A percentile compares a stretch with the other conserved stretches of the same genome.
These are phyloP conservation scores for Prochilodus magdalenae DNA, from an alignment of 2,113 vertebrate species.

Conservation along the genomic window DNA sequence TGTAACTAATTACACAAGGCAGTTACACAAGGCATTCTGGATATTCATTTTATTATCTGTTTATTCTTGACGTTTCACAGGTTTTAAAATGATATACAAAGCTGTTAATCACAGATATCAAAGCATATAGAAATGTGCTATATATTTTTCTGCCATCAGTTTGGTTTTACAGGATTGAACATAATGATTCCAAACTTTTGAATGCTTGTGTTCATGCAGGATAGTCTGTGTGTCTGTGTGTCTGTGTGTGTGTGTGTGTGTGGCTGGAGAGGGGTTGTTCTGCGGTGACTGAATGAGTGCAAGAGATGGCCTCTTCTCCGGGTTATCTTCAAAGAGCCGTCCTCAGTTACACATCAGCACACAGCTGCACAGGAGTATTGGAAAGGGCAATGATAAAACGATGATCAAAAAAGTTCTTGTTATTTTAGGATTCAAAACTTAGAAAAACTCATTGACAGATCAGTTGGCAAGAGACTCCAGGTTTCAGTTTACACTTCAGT, in stretches of 20 bases:
- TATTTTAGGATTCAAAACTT: background rate
- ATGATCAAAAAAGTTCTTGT: background rate
- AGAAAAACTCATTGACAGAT: background rate
- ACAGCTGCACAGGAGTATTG: background rate
- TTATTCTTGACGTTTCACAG: too few relatives aligned
- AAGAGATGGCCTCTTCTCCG: constrained; percentile 27
- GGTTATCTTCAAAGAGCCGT: constrained; percentile 36
- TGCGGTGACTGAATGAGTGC: background rate
- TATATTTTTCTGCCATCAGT: too few relatives aligned
- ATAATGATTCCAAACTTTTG: background rate
- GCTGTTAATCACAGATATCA: too few relatives aligned
- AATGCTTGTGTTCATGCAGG: background rate
- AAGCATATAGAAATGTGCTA: too few relatives aligned
- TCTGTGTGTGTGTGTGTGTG: too few relatives aligned
- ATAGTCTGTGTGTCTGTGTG: too few relatives aligned
- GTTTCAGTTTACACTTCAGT: too few relatives aligned
- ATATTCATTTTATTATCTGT: too few relatives aligned
- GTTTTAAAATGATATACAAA: too few relatives aligned
- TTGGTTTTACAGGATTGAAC: background rate
- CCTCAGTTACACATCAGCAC: constrained; percentile 12
- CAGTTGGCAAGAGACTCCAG: background rate
- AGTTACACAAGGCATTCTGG: too few relatives aligned
- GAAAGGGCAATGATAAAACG: background rate
- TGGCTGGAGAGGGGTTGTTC: constrained; percentile 21
- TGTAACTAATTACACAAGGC: too few relatives aligned